Evolutionary conservation across 2,797 vertebrate genomes (phyloP), one percentile per base, ranked within the genome.

Genomic region (Mastacembelus armatus): DNA sequence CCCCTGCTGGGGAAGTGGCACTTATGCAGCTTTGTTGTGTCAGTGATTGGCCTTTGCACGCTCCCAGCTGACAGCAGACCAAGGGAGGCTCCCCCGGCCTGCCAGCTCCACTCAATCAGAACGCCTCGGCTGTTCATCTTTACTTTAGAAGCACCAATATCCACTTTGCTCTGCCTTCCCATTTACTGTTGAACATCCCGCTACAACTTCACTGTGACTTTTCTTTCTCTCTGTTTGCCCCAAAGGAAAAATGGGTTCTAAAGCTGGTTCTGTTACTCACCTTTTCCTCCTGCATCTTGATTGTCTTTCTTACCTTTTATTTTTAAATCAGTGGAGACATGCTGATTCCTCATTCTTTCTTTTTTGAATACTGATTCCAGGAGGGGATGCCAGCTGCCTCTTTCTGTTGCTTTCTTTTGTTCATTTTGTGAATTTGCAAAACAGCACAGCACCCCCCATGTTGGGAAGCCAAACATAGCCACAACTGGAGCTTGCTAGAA

Each of bases 1-100:
- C 95, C 94, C 95, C 95, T 96, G 95, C 94, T 94, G 95, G 93
- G 92, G 79, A 88, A 93, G 78, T 85, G 92, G 92, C 93, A 88
- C 89, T 83, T 82, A 36, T 22, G 80, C 66, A 81, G 81, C 86
- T 82, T 85, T 78, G 72, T 90, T 78, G 30, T 92, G 91, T 92
- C 92, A 88, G 89, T 95, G 95, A 95, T 94, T 91, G 92, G 91
- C 73, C 66, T 72, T 64, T 79, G 77, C 50, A 57, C 77, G 80
- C 91, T 88, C 78, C 55, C 85, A 85, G 87, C 90, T 95, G 95
- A 96, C 95, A 93, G 78, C 56, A 86, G 91, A 93, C 93, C 86
- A 65, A 83, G 91, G 92, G 95, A 94, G 94, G 90, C 88, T 84
- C 88, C 78, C 71, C 77, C 71, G 56, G 84, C 84, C 92, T 96